Evolutionary conservation across 2,888 invertebrate species (phyloP), one percentile per base, ranked within the genome.

Genomic region (Micropterix aruncella): DNA sequence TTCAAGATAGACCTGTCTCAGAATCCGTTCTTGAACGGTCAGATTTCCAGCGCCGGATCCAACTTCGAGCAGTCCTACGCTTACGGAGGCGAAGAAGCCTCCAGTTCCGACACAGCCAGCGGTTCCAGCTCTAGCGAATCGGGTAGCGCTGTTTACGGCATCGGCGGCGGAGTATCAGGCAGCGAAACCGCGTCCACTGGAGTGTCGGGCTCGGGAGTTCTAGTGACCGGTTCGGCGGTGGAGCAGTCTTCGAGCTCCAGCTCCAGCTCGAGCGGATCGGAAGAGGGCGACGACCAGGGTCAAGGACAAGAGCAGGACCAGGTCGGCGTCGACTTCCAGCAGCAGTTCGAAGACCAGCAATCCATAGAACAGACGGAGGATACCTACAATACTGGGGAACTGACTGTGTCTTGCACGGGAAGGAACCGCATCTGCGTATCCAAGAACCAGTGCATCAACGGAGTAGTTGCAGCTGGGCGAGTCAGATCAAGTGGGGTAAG

Each of bases 371-470:
- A 62, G 15, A 62, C 65, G 0, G 60, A 59, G 41, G 54, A 58
- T 42, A 57, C 59, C 19, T 58, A 57, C 38, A 51, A 52, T 14
- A 63, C 62, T 2, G 65, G 64, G 0, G 66, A 62, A 2, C 51
- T 73, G 18, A 70, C 67, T 52, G 63, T 74, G 53, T 66, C 70
- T 12, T 82, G 82, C 54, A 63, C 62, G 48, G 79, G 75, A 1
- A 62, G 67, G 42, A 76, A 75, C 4, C 73, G 71, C 55, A 64
- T 75, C 38, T 83, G 83, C 56, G 79, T 80, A 1, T 61, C 66
- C 1, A 76, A 72, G 48, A 59, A 72, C 1, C 66, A 73, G 51
- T 83, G 83, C 56, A 58, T 66, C 48, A 74, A 79, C 48, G 82
- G 82, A 16, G 70, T 75, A 1, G 71, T 73, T 46, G 71, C 69